These are phyloP conservation scores for Mormoops blainvillei DNA, from an alignment of 2,113 vertebrate genomes.

Conservation along the genomic window DNA sequence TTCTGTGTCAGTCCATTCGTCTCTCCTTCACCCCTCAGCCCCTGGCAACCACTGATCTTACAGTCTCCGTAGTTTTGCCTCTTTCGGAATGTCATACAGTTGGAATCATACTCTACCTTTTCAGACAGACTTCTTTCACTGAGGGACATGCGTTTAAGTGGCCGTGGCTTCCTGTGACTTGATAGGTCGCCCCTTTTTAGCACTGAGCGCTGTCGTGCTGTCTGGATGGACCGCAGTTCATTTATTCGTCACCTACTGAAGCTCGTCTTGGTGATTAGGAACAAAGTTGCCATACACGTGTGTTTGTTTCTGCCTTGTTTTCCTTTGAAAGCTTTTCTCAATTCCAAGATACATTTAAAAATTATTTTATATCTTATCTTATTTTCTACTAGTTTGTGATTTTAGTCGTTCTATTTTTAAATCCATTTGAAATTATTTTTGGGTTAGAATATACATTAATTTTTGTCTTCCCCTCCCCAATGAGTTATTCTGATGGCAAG, in stretches of 20 bases:
- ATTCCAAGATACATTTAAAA: neutral
- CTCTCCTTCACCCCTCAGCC: too few species aligned
- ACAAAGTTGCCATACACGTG: neutral
- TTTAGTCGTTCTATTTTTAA: neutral
- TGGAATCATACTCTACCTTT: neutral
- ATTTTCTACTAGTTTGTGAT: neutral
- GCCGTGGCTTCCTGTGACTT: neutral
- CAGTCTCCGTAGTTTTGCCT: neutral
- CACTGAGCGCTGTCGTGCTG: rapidly evolving
- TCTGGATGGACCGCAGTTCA: too few species aligned
- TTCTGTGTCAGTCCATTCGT: too few species aligned
- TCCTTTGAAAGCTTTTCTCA: neutral
- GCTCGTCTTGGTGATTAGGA: neutral
- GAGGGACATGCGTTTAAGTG: too few species aligned
- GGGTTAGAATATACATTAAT: neutral
- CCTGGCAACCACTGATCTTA: neutral
- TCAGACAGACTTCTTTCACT: neutral
- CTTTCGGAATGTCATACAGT: neutral
- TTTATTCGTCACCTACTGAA: neutral
- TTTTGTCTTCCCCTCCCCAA: neutral
- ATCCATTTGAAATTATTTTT: neutral
- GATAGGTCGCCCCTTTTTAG: too few species aligned
- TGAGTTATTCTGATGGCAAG: neutral
- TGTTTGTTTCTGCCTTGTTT: neutral
- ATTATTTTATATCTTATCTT: neutral